phyloP scores from a whole-genome alignment of 2,888 invertebrate genomes.

The Ganaspis brasiliensis region DNA sequence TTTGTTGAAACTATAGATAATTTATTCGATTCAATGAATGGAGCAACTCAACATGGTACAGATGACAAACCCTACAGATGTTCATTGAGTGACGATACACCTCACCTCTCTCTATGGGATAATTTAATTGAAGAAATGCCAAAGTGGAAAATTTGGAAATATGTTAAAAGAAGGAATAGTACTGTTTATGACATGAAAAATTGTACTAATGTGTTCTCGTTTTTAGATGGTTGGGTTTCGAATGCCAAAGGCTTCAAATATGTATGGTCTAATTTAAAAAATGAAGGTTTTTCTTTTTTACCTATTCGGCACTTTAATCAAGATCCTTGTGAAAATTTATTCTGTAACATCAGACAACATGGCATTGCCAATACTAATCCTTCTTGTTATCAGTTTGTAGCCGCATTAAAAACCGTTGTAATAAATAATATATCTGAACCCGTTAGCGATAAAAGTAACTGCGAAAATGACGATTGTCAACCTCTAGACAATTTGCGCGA shows the following conservation, averaged over 20 bases:
- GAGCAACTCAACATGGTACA: not conserved
- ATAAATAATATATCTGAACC: no score
- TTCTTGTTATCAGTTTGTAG: no score
- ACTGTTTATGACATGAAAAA: not conserved
- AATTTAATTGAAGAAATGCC: not conserved
- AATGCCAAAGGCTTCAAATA: slow-evolving; percentile 15
- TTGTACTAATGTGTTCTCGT: not conserved
- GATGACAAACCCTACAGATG: slow-evolving; percentile 16
- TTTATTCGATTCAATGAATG: slow-evolving; percentile 31
- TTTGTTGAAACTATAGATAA: slow-evolving; percentile 25
- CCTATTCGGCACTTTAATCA: not conserved
- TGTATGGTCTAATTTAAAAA: slow-evolving; percentile 7
- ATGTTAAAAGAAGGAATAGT: no score
- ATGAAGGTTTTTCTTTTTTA: not conserved
- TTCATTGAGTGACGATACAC: not conserved
- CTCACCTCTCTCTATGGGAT: not conserved
- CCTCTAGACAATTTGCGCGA: slow-evolving; percentile 18
- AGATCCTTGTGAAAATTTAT: slow-evolving; percentile 10
- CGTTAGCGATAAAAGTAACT: slow-evolving; percentile 3
- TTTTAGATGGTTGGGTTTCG: slow-evolving; percentile 3
- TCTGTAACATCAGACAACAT: no score
- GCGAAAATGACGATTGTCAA: not conserved
- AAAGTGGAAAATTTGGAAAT: slow-evolving; percentile 8
- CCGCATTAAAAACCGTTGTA: no score
- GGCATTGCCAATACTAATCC: no score